phyloP scores from a whole-genome alignment of 2,113 vertebrate species.

The human (Homo sapiens) region GRCh38 chr1:105588001-105588500 shows the following conservation, averaged over 20 bases:
- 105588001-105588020: background rate
- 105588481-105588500: too few species aligned
- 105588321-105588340: too few species aligned
- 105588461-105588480: rapidly evolving
- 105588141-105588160: background rate
- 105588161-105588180: background rate
- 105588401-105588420: too few species aligned
- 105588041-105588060: background rate
- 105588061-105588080: background rate
- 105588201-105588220: background rate
- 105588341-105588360: too few species aligned
- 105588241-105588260: too few species aligned
- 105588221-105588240: background rate
- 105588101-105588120: background rate
- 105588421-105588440: too few species aligned
- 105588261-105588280: too few species aligned
- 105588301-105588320: too few species aligned
- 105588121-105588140: background rate
- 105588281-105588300: too few species aligned
- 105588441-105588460: too few species aligned
- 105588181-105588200: background rate
- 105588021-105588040: background rate
- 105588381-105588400: rapidly evolving
- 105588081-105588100: background rate
- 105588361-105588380: too few species aligned